Evolutionary conservation across 2,113 vertebrate genomes (phyloP).

Genomic region (Pterocles gutturalis): DNA sequence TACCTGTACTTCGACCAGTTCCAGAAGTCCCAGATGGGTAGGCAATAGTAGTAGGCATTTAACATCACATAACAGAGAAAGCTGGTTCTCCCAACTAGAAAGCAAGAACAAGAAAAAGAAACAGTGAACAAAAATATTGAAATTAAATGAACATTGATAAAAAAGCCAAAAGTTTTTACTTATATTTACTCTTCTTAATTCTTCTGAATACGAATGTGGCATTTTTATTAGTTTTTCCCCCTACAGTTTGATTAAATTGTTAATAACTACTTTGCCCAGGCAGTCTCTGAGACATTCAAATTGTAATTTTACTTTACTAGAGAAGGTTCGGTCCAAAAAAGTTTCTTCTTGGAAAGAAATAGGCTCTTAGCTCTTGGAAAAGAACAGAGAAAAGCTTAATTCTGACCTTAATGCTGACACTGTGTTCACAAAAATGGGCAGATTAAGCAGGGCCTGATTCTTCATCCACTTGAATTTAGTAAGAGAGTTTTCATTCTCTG

Average conservation of each 20-base stretch:
- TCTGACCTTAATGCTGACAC: not conserved
- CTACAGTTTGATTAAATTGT: slow-evolving; percentile 27
- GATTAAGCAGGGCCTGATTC: not conserved
- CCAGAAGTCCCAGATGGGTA: slow-evolving; percentile 9
- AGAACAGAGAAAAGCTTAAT: not conserved
- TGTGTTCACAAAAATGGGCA: not conserved
- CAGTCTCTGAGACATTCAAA: not conserved
- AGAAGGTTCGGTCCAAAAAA: not conserved
- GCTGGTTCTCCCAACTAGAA: not conserved
- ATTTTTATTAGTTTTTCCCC: not conserved
- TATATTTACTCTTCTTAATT: slow-evolving; percentile 7
- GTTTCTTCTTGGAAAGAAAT: not conserved
- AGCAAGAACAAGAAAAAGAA: not conserved
- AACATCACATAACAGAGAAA: slow-evolving; percentile 27
- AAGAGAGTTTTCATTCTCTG: not conserved
- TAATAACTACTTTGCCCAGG: slow-evolving; percentile 4
- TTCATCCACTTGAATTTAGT: not conserved
- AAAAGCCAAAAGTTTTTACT: not conserved
- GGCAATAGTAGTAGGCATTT: slow-evolving; percentile 25
- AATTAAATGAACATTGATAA: not conserved
- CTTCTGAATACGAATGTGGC: slow-evolving; percentile 13
- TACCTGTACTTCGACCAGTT: not conserved
- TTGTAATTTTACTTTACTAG: slow-evolving; percentile 11
- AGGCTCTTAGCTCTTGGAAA: not conserved
- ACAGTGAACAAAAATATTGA: not conserved